phyloP scores from a whole-genome alignment of 1,140 invertebrate species.

The Neuroterus valhalla region DNA sequence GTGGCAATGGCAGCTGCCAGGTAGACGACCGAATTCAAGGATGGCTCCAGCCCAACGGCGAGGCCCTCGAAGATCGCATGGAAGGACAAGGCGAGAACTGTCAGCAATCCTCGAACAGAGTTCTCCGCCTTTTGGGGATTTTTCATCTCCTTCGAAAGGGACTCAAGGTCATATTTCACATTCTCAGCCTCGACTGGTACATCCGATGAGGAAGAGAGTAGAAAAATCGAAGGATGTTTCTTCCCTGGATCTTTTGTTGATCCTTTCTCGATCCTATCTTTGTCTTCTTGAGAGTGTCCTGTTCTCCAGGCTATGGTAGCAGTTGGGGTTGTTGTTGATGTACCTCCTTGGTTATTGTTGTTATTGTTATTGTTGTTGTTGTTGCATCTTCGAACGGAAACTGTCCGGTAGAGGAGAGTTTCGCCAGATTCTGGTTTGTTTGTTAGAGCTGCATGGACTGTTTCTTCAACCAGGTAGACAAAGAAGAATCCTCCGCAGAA shows the following conservation, averaged over 20 bases:
- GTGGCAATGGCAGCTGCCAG: slow-evolving; percentile 83
- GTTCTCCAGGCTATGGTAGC: slow-evolving; percentile 33
- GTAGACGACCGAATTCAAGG: slow-evolving; percentile 79
- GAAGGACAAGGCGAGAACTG: slow-evolving; percentile 85
- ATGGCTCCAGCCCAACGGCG: slow-evolving; percentile 84
- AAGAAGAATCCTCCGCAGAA: slow-evolving; percentile 84
- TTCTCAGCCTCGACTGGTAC: slow-evolving; percentile 45
- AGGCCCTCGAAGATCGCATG: slow-evolving; percentile 90
- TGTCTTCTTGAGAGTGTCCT: slow-evolving; percentile 35
- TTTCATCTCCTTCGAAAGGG: slow-evolving; percentile 43
- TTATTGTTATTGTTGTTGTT: slow-evolving; percentile 52
- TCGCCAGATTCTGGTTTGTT: slow-evolving; percentile 72
- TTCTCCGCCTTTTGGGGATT: slow-evolving; percentile 54
- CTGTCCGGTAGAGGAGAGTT: slow-evolving; percentile 75
- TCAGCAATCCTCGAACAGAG: slow-evolving; percentile 79
- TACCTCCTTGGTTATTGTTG: slow-evolving; percentile 40
- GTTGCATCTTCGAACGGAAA: slow-evolving; percentile 76
- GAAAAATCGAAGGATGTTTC: slow-evolving; percentile 59
- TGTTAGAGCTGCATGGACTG: slow-evolving; percentile 79
- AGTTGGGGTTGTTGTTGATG: slow-evolving; percentile 35
- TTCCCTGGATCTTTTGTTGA: slow-evolving; percentile 38
- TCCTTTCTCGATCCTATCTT: slow-evolving; percentile 15
- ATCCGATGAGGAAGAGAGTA: slow-evolving; percentile 51
- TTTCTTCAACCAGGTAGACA: slow-evolving; percentile 83
- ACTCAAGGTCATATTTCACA: slow-evolving; percentile 51